phyloP scores from a whole-genome alignment of 92 coral and sea anemone genomes.

The Epizoanthus illoricatus region DNA sequence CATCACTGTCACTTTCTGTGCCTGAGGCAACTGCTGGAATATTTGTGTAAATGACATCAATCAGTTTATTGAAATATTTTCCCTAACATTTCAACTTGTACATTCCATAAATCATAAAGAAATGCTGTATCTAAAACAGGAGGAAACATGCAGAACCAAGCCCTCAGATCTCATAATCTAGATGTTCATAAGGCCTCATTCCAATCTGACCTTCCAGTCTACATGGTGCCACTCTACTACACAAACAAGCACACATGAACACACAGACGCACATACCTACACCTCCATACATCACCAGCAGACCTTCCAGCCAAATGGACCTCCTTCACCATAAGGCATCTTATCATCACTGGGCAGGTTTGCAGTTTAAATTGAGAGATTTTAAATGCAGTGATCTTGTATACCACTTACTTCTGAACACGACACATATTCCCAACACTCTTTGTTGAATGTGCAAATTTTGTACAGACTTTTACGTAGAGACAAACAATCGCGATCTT shows the following conservation, averaged over 20 bases:
- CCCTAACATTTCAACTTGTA: no score
- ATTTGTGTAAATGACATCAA: background rate
- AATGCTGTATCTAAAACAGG: no score
- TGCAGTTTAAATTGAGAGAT: no score
- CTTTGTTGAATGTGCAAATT: no score
- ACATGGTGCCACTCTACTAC: constrained; percentile 50
- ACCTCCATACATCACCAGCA: constrained; percentile 38
- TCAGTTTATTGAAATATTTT: background rate
- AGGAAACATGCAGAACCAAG: constrained; percentile 16
- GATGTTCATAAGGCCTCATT: constrained; percentile 84
- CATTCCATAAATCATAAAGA: no score
- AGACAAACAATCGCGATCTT: no score
- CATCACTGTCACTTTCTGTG: constrained; percentile 99
- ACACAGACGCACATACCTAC: constrained; percentile 25
- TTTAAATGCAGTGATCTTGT: no score
- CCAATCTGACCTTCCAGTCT: constrained; percentile 64
- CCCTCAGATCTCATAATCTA: constrained; percentile 99
- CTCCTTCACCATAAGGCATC: constrained; percentile 90
- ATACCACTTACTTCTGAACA: no score
- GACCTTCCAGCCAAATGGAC: constrained; percentile 73
- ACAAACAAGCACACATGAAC: constrained; percentile 48
- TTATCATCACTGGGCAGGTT: constrained; percentile 83
- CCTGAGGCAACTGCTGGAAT: constrained; percentile 77
- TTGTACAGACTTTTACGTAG: no score
- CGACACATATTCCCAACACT: no score